Percentiles rank a stretch among this genome's conserved stretches.
Conservation (phyloP, 2,797 vertebrate genomes). For the Sebastes matsubarae region DNA sequence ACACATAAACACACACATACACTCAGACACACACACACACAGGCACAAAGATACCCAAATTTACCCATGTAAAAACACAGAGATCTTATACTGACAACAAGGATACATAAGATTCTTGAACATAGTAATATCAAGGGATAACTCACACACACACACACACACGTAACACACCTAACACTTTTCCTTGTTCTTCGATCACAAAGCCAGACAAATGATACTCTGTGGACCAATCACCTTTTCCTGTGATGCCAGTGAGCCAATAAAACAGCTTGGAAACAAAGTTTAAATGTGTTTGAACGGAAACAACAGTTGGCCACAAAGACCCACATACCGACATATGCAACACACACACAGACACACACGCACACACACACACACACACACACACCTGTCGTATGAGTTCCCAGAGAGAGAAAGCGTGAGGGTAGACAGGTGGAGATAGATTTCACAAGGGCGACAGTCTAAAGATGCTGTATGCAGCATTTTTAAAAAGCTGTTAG, state of each 20-base stretch:
- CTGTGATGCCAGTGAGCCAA: constrained; percentile 6
- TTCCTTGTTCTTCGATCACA: neutral
- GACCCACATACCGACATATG: neutral
- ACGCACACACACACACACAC: constrained; percentile 1
- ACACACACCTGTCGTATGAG: neutral
- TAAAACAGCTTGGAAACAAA: constrained; percentile 14
- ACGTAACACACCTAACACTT: neutral
- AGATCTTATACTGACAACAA: too few relatives aligned
- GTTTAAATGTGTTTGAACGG: constrained; percentile 35
- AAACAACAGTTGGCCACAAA: constrained; percentile 14
- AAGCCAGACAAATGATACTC: constrained; percentile 14
- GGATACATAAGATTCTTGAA: too few relatives aligned
- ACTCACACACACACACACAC: neutral
- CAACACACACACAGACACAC: neutral
- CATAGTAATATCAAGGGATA: too few relatives aligned
- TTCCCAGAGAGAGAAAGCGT: neutral
- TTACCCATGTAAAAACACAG: too few relatives aligned
- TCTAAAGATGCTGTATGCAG: neutral
- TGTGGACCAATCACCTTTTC: constrained; percentile 28
- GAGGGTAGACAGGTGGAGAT: neutral
- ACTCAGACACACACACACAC: neutral
- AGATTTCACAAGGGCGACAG: neutral
- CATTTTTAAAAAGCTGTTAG: neutral
- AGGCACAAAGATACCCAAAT: neutral
- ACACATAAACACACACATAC: neutral